phyloP scores from a whole-genome alignment of 2,113 vertebrate genomes.

The Crotalus viridis region DNA sequence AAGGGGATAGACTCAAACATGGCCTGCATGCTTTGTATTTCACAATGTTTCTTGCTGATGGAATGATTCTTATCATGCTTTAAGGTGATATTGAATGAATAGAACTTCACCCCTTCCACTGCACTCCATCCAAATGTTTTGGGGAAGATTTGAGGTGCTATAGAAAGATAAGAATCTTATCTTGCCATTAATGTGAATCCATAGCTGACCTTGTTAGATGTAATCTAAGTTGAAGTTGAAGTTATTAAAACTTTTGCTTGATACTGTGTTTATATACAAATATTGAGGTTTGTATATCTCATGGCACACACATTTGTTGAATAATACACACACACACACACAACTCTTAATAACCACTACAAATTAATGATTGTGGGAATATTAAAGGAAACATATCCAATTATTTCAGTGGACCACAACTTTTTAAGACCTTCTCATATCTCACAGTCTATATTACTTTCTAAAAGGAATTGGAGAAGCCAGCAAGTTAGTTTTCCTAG shows the following conservation, averaged over 20 bases:
- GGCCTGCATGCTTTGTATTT: neutral
- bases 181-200: neutral
- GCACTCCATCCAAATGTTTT: neutral
- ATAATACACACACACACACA: neutral
- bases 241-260: neutral
- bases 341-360: neutral
- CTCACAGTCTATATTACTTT: neutral
- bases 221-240: neutral
- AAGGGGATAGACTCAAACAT: neutral
- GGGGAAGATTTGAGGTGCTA: neutral
- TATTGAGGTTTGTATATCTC: neutral
- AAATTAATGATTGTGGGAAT: neutral
- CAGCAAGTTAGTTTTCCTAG: neutral
- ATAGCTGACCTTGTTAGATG: neutral
- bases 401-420: neutral
- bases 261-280: neutral
- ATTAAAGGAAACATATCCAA: neutral
- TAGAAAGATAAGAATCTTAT: neutral
- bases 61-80: neutral
- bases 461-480: neutral
- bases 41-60: neutral
- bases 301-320: neutral
- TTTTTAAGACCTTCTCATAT: neutral
- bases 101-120: neutral
- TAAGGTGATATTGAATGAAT: neutral